A percentile compares a stretch with the other conserved stretches of the same genome.
These are phyloP conservation scores for Coecobrya sp. DNA, from an alignment of 2,888 invertebrate genomes.

Conservation along the genomic window DNA sequence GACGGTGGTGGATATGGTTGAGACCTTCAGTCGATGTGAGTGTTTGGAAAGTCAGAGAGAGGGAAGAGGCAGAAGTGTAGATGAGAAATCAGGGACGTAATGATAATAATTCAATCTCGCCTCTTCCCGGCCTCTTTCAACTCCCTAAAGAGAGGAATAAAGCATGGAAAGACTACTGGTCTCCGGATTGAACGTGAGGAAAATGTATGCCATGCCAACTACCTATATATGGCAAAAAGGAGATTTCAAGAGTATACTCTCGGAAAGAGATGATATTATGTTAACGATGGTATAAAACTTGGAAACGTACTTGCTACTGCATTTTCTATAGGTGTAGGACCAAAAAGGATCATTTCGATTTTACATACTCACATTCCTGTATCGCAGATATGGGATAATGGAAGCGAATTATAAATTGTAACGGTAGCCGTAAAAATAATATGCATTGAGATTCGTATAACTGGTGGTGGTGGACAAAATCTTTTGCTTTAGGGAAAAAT, in stretches of 20 bases:
- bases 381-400: too few relatives aligned
- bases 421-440: not conserved
- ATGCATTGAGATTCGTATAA: not conserved
- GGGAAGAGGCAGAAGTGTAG: slow-evolving; percentile 46
- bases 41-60: slow-evolving; percentile 32
- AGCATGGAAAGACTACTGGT: slow-evolving; percentile 49
- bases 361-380: not conserved
- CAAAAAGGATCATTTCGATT: not conserved
- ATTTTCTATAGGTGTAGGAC: not conserved
- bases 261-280: not conserved
- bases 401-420: not conserved
- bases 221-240: not conserved
- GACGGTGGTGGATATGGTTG: slow-evolving; percentile 25
- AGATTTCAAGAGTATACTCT: not conserved
- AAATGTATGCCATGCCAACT: slow-evolving; percentile 58
- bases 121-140: slow-evolving; percentile 73
- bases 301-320: not conserved
- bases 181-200: slow-evolving; percentile 46
- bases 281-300: slow-evolving; percentile 9
- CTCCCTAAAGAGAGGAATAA: slow-evolving; percentile 63
- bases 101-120: slow-evolving; percentile 71
- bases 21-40: slow-evolving; percentile 7
- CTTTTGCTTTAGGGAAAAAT: not conserved
- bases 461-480: not conserved
- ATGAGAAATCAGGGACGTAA: slow-evolving; percentile 75